phyloP scores from a whole-genome alignment of 2,888 invertebrate species.

The Pyrrhia umbra region DNA sequence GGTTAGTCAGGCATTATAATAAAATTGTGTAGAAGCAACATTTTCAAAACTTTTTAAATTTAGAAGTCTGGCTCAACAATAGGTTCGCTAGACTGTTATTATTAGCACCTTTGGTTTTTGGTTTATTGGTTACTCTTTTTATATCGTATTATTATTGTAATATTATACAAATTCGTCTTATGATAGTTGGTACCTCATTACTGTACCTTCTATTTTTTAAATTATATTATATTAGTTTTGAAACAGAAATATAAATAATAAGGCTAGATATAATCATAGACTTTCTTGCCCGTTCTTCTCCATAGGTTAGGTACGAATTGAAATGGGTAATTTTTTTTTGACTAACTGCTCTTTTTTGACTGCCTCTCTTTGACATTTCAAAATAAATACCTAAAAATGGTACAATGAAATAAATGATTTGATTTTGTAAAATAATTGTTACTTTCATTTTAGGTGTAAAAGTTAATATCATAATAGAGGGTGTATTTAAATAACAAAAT shows the following conservation, averaged over 20 bases:
- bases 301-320: too few relatives aligned
- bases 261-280: too few relatives aligned
- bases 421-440: too few relatives aligned
- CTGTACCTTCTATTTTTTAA: not conserved
- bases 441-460: too few relatives aligned
- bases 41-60: constrained; percentile 1
- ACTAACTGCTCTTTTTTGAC: too few relatives aligned
- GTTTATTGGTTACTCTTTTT: not conserved
- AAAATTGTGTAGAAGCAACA: not conserved
- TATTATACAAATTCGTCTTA: constrained; percentile 2
- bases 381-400: too few relatives aligned
- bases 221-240: too few relatives aligned
- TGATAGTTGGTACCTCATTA: constrained; percentile 11
- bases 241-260: not conserved
- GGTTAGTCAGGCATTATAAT: not conserved
- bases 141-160: not conserved
- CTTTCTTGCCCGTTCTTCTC: too few relatives aligned
- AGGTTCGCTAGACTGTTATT: constrained; percentile 3
- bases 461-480: not conserved
- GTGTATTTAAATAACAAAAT: constrained; percentile 3
- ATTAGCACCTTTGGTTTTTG: not conserved
- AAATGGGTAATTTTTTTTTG: too few relatives aligned
- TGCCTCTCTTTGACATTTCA: too few relatives aligned
- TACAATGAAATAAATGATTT: too few relatives aligned
- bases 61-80: constrained; percentile 7